phyloP scores from a whole-genome alignment of 2,113 vertebrate genomes.

The Neolamprologus tretocephalus region DNA sequence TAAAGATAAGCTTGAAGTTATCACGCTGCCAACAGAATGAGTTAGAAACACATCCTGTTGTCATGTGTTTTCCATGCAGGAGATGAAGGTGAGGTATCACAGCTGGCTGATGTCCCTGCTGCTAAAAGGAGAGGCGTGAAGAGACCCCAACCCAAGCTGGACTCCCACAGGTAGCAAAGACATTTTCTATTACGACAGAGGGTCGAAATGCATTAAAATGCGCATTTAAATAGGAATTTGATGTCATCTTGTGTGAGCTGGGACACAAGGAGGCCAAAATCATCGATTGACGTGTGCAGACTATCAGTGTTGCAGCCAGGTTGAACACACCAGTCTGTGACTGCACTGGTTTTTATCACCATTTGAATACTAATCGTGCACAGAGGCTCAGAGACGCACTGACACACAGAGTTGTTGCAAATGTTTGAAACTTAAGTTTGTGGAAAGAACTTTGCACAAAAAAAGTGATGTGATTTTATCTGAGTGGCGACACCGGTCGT shows the following conservation, averaged over 20 bases:
- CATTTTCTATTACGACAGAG: not conserved
- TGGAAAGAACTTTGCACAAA: not conserved
- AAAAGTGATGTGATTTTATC: accelerated
- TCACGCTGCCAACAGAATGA: not conserved
- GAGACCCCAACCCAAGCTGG: constrained; percentile 83
- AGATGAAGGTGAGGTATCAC: constrained; percentile 68
- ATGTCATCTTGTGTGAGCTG: not conserved
- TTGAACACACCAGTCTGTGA: not conserved
- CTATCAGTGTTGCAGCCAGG: not conserved
- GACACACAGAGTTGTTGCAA: not conserved
- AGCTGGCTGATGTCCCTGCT: constrained; percentile 71
- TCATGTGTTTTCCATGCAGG: not conserved
- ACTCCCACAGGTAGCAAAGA: constrained; percentile 65
- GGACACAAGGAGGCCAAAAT: not conserved
- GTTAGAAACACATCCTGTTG: not conserved
- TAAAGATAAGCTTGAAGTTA: not conserved
- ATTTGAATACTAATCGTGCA: not conserved
- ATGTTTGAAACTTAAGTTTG: not conserved
- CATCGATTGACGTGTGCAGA: not conserved
- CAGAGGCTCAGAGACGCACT: accelerated
- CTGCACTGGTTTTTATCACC: not conserved
- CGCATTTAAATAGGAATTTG: not conserved
- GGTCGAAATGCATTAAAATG: not conserved
- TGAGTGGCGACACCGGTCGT: not conserved
- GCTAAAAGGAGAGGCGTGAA: constrained; percentile 72